Evolutionary conservation across 2,797 vertebrate species (phyloP).

Genomic region (Sebastes variabilis): DNA sequence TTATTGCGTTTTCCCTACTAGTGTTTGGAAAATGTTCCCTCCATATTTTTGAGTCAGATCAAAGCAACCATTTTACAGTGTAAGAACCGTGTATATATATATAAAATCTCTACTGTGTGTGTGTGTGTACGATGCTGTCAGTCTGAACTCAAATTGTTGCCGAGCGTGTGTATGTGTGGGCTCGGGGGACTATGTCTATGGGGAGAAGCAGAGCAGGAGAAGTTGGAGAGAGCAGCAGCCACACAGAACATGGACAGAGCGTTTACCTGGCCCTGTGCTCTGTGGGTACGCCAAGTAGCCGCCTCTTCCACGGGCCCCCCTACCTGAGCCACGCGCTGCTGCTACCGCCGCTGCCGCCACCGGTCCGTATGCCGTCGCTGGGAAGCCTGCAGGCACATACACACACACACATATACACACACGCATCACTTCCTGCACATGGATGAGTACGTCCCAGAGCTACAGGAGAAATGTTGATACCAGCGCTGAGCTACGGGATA

Average conservation of each 20-base stretch:
- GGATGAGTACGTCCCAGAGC: constrained; percentile 68
- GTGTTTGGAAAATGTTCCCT: neutral
- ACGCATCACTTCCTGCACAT: constrained; percentile 70
- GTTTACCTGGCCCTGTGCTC: constrained; percentile 95
- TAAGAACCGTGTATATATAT: neutral
- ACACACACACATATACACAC: constrained; percentile 69
- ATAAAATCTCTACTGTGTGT: constrained; percentile 15
- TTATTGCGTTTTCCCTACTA: neutral
- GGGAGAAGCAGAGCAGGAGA: constrained; percentile 79
- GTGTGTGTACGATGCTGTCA: constrained; percentile 6
- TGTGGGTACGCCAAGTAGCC: constrained; percentile 91
- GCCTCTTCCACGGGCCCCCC: constrained; percentile 91
- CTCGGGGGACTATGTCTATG: constrained; percentile 62
- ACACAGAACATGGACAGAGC: constrained; percentile 94
- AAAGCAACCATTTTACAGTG: neutral
- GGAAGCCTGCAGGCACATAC: constrained; percentile 90
- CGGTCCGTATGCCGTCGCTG: constrained; percentile 95
- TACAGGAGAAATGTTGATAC: constrained; percentile 63
- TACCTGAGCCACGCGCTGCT: constrained; percentile 98
- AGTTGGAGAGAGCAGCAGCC: constrained; percentile 89
- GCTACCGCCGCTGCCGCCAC: constrained; percentile 95
- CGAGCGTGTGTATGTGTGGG: constrained; percentile 27
- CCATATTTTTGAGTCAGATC: neutral
- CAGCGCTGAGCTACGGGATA: constrained; percentile 62
- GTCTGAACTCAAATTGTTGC: constrained; percentile 25